Evolutionary conservation across 2,113 vertebrate species (phyloP), one percentile per base, ranked within the genome.

Genomic region (Stictonetta naevosa): DNA sequence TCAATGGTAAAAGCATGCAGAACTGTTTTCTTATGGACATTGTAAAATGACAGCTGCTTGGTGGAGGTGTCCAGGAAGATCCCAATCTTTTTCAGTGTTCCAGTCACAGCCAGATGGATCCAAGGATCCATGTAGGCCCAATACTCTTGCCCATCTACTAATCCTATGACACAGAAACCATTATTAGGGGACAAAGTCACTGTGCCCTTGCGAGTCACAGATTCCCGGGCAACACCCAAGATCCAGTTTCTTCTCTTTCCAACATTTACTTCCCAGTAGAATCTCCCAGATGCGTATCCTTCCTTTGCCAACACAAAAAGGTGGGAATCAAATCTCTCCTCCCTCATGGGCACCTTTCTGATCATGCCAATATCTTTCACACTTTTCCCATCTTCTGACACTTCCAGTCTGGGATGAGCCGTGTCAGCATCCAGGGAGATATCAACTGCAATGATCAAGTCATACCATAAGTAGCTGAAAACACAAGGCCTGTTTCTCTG

Each of bases 311-410:
- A 10, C n/a, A 78, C 29, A 55, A 38, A 71, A 13, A 5, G 3
- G 6, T 88, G 50, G 16, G 78, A 83, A 53, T 83, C 72, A 64
- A 92, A 88, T 55, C 52, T 83, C 66, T 73, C 40, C 13, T 59
- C 9, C 3, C 7, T 83, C 1, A 4, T 36, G 58, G 19, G 11
- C 11, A 53, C 4, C 1, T 6, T 3, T 26, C 44, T 48, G 66
- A 7, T 53, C 14, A 3, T 18, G 12, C 29, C 52, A 7, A 38
- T 60, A 16, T 88, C 66, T 23, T 8, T 31, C 13, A 88, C 36
- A 0, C 8, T 64, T 18, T 5, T 53, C 23, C 53, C 52, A 44
- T 76, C 5, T 0, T 7, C 18, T 33, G 42, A 87, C 14, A 92
- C 50, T 69, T 52, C 26, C 42, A 82, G 0, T 22, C 83, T 77